Evolutionary conservation across 2,888 invertebrate genomes (phyloP).

Genomic region (Napeogenes sylphis): DNA sequence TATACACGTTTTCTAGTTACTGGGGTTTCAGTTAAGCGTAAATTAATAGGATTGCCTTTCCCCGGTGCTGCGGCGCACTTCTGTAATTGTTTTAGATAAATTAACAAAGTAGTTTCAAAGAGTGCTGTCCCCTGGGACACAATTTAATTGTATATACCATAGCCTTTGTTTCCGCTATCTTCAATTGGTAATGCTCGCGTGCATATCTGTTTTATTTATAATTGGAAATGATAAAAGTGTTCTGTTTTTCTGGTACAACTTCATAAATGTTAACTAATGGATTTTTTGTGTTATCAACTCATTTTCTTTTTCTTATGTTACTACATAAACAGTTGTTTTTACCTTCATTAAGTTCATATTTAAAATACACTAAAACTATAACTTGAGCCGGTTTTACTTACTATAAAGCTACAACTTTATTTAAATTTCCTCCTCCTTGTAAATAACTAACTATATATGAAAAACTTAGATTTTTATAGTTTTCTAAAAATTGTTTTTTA

Average conservation of each 20-base stretch:
- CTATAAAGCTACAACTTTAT: not conserved
- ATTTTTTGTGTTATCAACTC: too few species aligned
- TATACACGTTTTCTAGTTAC: conserved; percentile 29
- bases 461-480: too few species aligned
- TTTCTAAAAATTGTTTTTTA: too few species aligned
- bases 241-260: not conserved
- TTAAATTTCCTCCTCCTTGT: too few species aligned
- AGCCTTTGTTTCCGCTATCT: conserved; percentile 55
- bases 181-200: conserved; percentile 51
- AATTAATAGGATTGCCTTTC: conserved; percentile 60
- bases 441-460: too few species aligned
- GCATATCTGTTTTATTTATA: conserved; percentile 35
- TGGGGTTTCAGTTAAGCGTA: conserved; percentile 49
- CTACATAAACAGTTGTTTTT: too few species aligned
- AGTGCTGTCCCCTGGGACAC: conserved; percentile 61
- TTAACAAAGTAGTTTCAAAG: conserved; percentile 72
- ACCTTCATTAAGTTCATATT: too few species aligned
- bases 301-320: too few species aligned
- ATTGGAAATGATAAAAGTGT: conserved; percentile 17
- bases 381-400: too few species aligned
- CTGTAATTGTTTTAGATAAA: conserved; percentile 74
- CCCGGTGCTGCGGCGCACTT: conserved; percentile 57
- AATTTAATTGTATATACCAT: conserved; percentile 58
- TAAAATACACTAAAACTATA: too few species aligned
- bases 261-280: not conserved